phyloP scores from a whole-genome alignment of 2,888 invertebrate species.

The Rhogogaster chlorosoma region DNA sequence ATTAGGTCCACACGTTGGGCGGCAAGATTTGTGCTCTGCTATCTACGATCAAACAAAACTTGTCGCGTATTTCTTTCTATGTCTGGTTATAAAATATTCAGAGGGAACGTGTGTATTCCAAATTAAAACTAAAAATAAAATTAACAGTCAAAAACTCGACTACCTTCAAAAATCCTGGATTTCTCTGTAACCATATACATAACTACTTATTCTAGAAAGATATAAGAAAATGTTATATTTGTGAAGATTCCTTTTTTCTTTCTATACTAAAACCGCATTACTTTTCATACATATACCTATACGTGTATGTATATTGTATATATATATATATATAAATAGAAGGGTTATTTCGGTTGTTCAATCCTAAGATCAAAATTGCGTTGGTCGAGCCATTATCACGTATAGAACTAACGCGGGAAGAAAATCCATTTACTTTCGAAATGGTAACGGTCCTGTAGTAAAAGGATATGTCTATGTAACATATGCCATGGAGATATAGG shows the following conservation, averaged over 20 bases:
- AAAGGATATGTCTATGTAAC: conserved; percentile 29
- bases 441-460: conserved; percentile 20
- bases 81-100: neutral
- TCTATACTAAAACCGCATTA: neutral
- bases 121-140: neutral
- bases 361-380: conserved; percentile 21
- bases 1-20: conserved; percentile 47
- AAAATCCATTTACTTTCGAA: conserved; percentile 27
- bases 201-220: too few relatives aligned
- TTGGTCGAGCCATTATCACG: conserved; percentile 20
- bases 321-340: too few relatives aligned
- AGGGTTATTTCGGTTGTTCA: conserved; percentile 29
- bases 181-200: too few relatives aligned
- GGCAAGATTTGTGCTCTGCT: conserved; percentile 43
- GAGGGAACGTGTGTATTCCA: neutral
- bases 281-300: too few relatives aligned
- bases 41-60: conserved; percentile 48
- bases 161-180: too few relatives aligned
- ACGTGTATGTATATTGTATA: too few relatives aligned
- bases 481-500: conserved; percentile 3
- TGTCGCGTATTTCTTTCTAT: neutral
- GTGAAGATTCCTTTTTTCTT: neutral
- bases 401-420: conserved; percentile 14
- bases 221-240: neutral
- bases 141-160: neutral